Evolutionary conservation across 2,888 invertebrate genomes (phyloP), one percentile per base, ranked within the genome.

Genomic region (Miltochrista miniata): DNA sequence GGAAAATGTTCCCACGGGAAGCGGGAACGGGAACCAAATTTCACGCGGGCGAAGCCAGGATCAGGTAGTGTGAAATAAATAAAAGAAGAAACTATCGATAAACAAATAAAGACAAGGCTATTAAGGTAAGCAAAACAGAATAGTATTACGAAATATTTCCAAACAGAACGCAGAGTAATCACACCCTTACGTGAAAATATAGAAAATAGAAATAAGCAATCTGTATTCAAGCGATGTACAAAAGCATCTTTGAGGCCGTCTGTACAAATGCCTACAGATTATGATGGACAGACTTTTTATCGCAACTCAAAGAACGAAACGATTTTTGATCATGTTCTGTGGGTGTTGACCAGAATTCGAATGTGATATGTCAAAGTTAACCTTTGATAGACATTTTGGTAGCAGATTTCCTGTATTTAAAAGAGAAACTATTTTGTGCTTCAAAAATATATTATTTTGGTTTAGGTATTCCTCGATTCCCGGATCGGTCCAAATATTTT

Each of bases 211-310:
- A 68, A 70, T 59, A 61, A 51, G 59, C 55, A 40, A 59, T 70
- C 54, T 59, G 64, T 70, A 68, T 68, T 70, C 68, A 59, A 61
- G 59, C 42, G 49, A 45, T 38, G 69, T 64, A 45, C 60, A 49
- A 57, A 55, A 61, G 61, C 64, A 62, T 60, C 66, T 63, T 70
- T 61, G 59, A 62, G 65, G 59, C 61, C 59, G 56, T 59, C 64
- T 60, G 58, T 60, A 71, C 67, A 72, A 72, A 78, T 73, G 67
- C 71, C 73, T 58, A 65, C 73, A 78, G 74, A 78, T 77, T 72
- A 68, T 75, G 77, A 77, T 68, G 74, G 79, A 75, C 77, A 68
- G 70, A 58, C 61, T 44, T 64, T 70, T 67, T 60, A 62, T 54
- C 67, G 67, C 59, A 43, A 48, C 60, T 69, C 62, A 61, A 66